These are phyloP conservation scores for Geococcyx californianus DNA, from an alignment of 2,113 vertebrate genomes.

Conservation along the genomic window DNA sequence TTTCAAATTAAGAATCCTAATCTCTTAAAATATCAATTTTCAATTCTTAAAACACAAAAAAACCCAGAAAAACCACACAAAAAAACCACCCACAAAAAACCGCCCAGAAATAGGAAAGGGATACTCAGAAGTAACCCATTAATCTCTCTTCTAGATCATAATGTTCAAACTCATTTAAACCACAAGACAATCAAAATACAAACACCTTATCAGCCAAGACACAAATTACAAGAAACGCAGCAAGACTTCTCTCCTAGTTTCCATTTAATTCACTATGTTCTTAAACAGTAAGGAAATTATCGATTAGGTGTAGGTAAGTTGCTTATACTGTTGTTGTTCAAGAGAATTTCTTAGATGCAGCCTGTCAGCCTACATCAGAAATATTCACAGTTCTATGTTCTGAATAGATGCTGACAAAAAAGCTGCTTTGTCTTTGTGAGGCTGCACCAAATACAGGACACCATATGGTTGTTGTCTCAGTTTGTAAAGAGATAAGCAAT, in stretches of 20 bases:
- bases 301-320: not conserved
- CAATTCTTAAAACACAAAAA: not conserved
- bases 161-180: not conserved
- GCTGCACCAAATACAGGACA: not conserved
- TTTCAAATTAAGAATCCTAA: not conserved
- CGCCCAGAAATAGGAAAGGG: not conserved
- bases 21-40: not conserved
- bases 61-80: no score
- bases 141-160: not conserved
- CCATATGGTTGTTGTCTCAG: not conserved
- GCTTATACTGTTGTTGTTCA: not conserved
- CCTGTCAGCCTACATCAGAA: not conserved
- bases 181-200: not conserved
- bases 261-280: not conserved
- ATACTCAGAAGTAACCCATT: not conserved
- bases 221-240: not conserved
- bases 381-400: not conserved
- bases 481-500: not conserved
- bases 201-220: not conserved
- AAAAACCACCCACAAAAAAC: no score
- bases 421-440: not conserved
- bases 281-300: not conserved
- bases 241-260: not conserved
- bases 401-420: not conserved
- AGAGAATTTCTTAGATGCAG: not conserved